Conservation (phyloP, 2,797 vertebrate species). For the Salmo trutta region DNA sequence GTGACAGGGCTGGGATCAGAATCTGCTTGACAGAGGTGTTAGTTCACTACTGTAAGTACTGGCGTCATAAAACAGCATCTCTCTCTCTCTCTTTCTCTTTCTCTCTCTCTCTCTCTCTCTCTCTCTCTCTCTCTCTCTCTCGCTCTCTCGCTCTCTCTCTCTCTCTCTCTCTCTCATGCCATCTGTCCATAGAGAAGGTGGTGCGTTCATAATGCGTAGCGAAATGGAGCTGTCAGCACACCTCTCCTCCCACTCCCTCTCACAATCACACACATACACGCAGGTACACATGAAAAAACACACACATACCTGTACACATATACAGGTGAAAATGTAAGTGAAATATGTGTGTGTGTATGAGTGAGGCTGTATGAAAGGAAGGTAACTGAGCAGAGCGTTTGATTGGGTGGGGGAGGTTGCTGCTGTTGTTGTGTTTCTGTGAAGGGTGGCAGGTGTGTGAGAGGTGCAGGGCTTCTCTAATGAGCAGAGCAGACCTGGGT, state of each 20-base stretch:
- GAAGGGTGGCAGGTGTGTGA: slow-evolving; percentile 1
- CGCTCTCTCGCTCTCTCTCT: too few species aligned
- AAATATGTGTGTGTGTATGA: neutral
- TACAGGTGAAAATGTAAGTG: neutral
- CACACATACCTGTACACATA: slow-evolving; percentile 8
- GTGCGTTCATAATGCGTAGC: slow-evolving; percentile 49
- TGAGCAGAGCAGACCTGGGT: slow-evolving; percentile 37
- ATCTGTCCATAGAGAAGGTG: slow-evolving; percentile 20
- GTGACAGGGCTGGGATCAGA: neutral
- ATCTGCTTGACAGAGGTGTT: neutral
- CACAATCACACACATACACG: slow-evolving; percentile 9
- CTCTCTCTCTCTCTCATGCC: neutral
- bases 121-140: neutral
- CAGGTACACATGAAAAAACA: slow-evolving; percentile 21
- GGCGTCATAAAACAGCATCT: slow-evolving; percentile 7
- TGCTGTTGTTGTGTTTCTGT: neutral
- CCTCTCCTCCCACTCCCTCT: neutral
- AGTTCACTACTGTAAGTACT: slow-evolving; percentile 2
- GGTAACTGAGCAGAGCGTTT: slow-evolving; percentile 24
- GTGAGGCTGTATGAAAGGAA: slow-evolving; percentile 24
- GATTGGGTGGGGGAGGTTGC: slow-evolving; percentile 45
- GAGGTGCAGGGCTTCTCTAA: slow-evolving; percentile 34
- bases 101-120: neutral
- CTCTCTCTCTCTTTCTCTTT: too few species aligned
- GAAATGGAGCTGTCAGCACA: slow-evolving; percentile 55